Evolutionary conservation across 2,888 invertebrate genomes (phyloP).

Genomic region (Saturnia pavonia): DNA sequence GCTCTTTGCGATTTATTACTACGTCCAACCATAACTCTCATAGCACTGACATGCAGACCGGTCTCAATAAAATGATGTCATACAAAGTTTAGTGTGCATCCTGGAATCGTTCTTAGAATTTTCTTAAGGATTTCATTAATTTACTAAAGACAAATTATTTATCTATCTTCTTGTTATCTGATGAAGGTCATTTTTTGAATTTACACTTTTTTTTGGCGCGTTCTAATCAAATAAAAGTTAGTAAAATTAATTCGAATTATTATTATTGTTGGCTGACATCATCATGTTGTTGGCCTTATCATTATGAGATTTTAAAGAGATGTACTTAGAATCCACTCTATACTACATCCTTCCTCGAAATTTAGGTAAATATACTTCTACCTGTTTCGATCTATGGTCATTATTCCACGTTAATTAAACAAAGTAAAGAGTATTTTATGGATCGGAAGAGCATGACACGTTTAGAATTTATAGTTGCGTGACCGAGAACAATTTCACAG

Average conservation of each 20-base stretch:
- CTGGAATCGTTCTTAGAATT: constrained; percentile 5
- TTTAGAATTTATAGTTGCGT: constrained; percentile 4
- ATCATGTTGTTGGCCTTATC: too few species aligned
- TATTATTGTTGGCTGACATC: too few species aligned
- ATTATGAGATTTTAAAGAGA: too few species aligned
- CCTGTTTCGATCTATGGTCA: neutral
- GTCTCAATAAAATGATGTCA: constrained; percentile 5
- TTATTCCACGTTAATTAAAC: neutral
- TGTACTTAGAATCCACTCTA: too few species aligned
- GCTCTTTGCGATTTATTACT: neutral
- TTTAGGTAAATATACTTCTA: too few species aligned
- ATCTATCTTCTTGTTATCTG: too few species aligned
- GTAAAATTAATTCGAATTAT: too few species aligned
- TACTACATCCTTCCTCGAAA: too few species aligned
- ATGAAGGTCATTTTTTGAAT: too few species aligned
- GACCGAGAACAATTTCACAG: neutral
- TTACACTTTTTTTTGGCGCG: too few species aligned
- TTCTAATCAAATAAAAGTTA: too few species aligned
- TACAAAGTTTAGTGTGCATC: neutral
- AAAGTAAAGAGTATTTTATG: neutral
- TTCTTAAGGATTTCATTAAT: neutral
- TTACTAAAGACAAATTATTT: neutral
- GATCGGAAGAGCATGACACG: neutral
- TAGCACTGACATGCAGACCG: neutral
- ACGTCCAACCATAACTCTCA: neutral